A percentile compares a stretch with the other conserved stretches of the same genome.
Evolutionary conservation across 1,140 invertebrate genomes (phyloP).

Genomic region (Trichomalopsis sarcophagae): DNA sequence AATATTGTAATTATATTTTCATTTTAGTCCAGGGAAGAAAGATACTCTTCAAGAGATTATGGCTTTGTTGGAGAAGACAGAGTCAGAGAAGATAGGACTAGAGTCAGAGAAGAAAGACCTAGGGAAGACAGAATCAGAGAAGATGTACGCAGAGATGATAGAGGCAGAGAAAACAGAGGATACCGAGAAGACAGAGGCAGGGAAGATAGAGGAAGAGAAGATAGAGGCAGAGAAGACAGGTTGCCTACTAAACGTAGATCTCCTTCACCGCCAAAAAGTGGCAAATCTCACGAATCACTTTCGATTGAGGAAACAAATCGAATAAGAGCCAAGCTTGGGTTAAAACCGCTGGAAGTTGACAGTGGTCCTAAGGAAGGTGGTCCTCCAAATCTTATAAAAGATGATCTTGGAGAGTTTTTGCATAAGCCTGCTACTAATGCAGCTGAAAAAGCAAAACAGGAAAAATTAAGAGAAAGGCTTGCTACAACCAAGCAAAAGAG

Average conservation of each 20-base stretch:
- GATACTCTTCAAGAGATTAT: not conserved
- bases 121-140: not conserved
- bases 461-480: conserved; percentile 90
- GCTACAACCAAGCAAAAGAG: conserved; percentile 86
- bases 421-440: conserved; percentile 94
- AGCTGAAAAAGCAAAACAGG: conserved; percentile 82
- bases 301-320: conserved; percentile 95
- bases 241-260: conserved; percentile 21
- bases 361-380: conserved; percentile 70
- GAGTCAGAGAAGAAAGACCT: not conserved
- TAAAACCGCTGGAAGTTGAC: conserved; percentile 91
- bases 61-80: not conserved
- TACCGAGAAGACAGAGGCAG: conserved; percentile 25
- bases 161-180: not conserved
- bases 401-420: conserved; percentile 92
- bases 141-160: conserved; percentile 28
- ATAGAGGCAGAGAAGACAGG: conserved; percentile 42
- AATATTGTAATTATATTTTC: not conserved
- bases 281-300: conserved; percentile 77
- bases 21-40: not conserved
- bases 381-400: conserved; percentile 78
- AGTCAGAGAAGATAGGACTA: not conserved
- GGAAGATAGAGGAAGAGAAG: conserved; percentile 11
- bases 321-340: conserved; percentile 91
- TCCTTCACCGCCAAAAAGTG: conserved; percentile 69